These are phyloP conservation scores for Crypturellus undulatus DNA, from an alignment of 2,113 vertebrate genomes.

Conservation along the genomic window DNA sequence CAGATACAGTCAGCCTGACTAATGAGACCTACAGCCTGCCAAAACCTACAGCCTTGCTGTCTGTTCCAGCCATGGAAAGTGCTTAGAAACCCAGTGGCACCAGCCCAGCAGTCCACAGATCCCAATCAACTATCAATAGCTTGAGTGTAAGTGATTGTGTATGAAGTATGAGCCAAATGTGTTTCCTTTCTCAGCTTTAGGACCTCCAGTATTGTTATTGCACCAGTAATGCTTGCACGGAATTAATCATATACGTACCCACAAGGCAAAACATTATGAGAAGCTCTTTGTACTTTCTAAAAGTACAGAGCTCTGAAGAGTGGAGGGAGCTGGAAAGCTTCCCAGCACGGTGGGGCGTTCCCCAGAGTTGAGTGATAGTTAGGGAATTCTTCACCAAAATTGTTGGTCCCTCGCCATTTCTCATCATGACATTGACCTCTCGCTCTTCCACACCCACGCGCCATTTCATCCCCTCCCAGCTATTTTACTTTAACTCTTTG, in stretches of 20 bases:
- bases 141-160: conserved; percentile 79
- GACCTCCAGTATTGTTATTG: conserved; percentile 72
- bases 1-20: conserved; percentile 81
- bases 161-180: conserved; percentile 74
- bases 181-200: conserved; percentile 73
- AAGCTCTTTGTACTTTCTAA: conserved; percentile 49
- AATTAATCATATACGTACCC: conserved; percentile 73
- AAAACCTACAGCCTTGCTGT: conserved; percentile 77
- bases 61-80: conserved; percentile 75
- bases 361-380: not conserved
- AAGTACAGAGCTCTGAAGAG: conserved; percentile 52
- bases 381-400: not conserved
- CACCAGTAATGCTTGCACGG: conserved; percentile 66
- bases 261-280: conserved; percentile 66
- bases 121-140: conserved; percentile 78
- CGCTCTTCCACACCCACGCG: not conserved
- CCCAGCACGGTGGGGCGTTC: conserved; percentile 45
- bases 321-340: conserved; percentile 48
- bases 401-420: not conserved
- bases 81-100: conserved; percentile 76
- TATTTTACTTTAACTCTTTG: not conserved
- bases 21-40: conserved; percentile 77
- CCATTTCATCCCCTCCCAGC: not conserved
- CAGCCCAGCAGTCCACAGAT: conserved; percentile 74
- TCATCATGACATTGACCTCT: conserved; percentile 45